A percentile compares a stretch with the other conserved stretches of the same genome.
phyloP scores from a whole-genome alignment of 2,888 invertebrate species.

The Criorhina ranunculi region DNA sequence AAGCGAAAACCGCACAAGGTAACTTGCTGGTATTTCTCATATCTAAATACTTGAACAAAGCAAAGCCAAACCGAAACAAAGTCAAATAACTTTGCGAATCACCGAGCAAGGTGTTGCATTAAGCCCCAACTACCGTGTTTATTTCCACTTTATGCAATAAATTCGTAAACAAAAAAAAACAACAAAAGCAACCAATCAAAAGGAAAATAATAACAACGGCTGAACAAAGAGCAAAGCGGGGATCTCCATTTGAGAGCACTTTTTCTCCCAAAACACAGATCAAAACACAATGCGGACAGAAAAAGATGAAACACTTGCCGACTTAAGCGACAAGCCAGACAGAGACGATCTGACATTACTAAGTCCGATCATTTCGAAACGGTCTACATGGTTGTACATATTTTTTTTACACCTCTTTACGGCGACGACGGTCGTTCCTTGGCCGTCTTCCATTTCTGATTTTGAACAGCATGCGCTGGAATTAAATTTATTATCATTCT shows the following conservation, averaged over 20 bases:
- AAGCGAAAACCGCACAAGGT: slow-evolving; percentile 19
- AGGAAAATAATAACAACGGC: slow-evolving; percentile 16
- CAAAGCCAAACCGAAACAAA: slow-evolving; percentile 16
- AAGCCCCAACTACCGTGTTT: slow-evolving; percentile 12
- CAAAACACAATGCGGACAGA: slow-evolving; percentile 11
- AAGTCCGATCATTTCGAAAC: slow-evolving; percentile 34
- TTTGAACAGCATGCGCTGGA: slow-evolving; percentile 49
- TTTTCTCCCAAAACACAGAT: slow-evolving; percentile 9
- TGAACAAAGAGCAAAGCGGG: not conserved
- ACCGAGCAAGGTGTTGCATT: slow-evolving; percentile 39
- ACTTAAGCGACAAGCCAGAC: not conserved
- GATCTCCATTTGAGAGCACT: not conserved
- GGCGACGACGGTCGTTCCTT: too few relatives aligned
- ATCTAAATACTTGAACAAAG: slow-evolving; percentile 30
- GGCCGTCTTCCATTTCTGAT: slow-evolving; percentile 4
- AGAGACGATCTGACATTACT: slow-evolving; percentile 16
- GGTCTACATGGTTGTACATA: slow-evolving; percentile 38
- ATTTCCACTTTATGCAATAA: slow-evolving; percentile 39
- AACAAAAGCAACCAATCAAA: not conserved
- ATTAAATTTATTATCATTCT: slow-evolving; percentile 51
- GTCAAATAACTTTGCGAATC: slow-evolving; percentile 46
- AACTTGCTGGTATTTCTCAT: slow-evolving; percentile 32
- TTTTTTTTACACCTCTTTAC: slow-evolving; percentile 5
- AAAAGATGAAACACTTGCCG: slow-evolving; percentile 43
- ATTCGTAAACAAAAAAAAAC: slow-evolving; percentile 7